Percentiles rank a stretch among this genome's conserved stretches.
Evolutionary conservation across 2,113 vertebrate species (phyloP).

Genomic region (Limanda limanda): DNA sequence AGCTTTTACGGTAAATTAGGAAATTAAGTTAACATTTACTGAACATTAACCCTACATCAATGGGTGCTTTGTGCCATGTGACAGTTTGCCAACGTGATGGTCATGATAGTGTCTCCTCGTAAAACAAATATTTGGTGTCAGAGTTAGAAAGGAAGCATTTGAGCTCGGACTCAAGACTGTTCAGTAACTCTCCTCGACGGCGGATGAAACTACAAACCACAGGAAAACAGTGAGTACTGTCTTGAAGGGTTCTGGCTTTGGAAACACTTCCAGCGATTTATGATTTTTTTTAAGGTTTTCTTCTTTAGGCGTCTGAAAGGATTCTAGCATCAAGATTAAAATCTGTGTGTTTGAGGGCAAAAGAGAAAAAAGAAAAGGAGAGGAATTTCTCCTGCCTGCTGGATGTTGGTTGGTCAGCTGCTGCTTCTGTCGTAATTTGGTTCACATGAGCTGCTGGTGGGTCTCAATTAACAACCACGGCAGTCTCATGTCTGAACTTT

Average conservation of each 20-base stretch:
- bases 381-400: neutral
- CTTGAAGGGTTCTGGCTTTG: no score
- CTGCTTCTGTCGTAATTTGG: slow-evolving; percentile 68
- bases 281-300: neutral
- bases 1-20: slow-evolving; percentile 37
- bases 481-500: slow-evolving; percentile 57
- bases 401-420: slow-evolving; percentile 59
- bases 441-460: slow-evolving; percentile 77
- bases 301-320: neutral
- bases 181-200: neutral
- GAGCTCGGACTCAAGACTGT: neutral
- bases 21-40: slow-evolving; percentile 59
- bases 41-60: slow-evolving; percentile 11
- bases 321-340: neutral
- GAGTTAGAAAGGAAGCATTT: slow-evolving; percentile 14
- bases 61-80: slow-evolving; percentile 33
- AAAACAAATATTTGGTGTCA: slow-evolving; percentile 32
- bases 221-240: neutral
- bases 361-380: neutral
- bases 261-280: neutral
- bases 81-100: slow-evolving; percentile 37
- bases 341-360: neutral
- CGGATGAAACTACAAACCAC: neutral
- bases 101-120: neutral
- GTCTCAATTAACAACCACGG: slow-evolving; percentile 54